Evolutionary conservation across 2,888 invertebrate species (phyloP), one percentile per base, ranked within the genome.

Genomic region (Axea sp.): DNA sequence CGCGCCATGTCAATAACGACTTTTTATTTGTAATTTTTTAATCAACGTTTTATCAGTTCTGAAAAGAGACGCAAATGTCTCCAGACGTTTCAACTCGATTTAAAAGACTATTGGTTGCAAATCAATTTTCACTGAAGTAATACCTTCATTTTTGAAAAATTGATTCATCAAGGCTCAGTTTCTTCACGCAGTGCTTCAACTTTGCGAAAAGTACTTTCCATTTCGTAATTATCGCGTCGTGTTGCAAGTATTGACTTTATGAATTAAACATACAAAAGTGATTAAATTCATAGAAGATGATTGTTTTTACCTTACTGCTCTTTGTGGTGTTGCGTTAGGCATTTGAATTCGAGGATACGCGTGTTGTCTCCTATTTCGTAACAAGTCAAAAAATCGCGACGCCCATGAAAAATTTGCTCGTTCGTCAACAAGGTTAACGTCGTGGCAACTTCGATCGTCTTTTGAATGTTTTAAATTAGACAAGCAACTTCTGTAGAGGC

Each of bases 181-280:
- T 22, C 22, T 41, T 39, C 15, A 35, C 19, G 15, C 12, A 6
- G 15, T 0, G 7, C 5, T 9, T 12, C 7, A 15, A 8, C 24
- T 35, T 11, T 2, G 47, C 30, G 28, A 67, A 47, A 39, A 67
- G 24, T 24, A 24, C 57, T 49, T 57, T 55, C 39, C 31, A 47
- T 55, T 65, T 65, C 47, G 39, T 11, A 65, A 55, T 45, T n/a
- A 3, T 22, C 8, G 7, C 15, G 14, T 17, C n/a, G 41, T 55
- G 53, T 64, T 35, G 47, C 47, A 64, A 71, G 39, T 15, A 22
- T 30, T n/a, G 53, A 7, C 47, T 39, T 49, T 45, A 55, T 57
- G 71, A 64, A 71, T 64, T 64, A 71, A 62, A 67, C 55, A 67
- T 55, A 39, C 53, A 67, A 55, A 53, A 35, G 57, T 31, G 39